phyloP scores from a whole-genome alignment of 2,113 vertebrate genomes.

The Siniperca chuatsi region DNA sequence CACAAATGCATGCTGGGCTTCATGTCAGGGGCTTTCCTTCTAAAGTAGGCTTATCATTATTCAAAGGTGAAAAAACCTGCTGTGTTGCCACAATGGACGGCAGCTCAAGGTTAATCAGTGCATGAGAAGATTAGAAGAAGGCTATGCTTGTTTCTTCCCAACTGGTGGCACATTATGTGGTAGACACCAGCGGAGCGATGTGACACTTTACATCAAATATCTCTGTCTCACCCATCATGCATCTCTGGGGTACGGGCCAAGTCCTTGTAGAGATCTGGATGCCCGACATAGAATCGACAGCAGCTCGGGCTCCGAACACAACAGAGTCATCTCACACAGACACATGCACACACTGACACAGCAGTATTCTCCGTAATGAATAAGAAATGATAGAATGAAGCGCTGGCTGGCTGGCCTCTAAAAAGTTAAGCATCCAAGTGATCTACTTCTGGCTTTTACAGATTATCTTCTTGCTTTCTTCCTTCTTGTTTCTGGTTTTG shows the following conservation, averaged over 20 bases:
- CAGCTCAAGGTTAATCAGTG: conserved; percentile 71
- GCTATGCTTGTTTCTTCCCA: conserved; percentile 23
- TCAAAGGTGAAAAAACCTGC: conserved; percentile 57
- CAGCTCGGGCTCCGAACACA: conserved; percentile 51
- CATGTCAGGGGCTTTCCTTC: conserved; percentile 39
- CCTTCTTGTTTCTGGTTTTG: not conserved
- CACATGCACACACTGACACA: conserved; percentile 63
- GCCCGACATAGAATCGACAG: conserved; percentile 52
- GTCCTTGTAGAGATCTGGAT: conserved; percentile 62
- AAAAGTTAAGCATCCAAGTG: conserved; percentile 66
- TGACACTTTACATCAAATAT: conserved; percentile 79
- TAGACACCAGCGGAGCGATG: conserved; percentile 47
- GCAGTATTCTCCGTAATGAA: conserved; percentile 66
- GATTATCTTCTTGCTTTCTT: not conserved
- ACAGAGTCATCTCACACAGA: conserved; percentile 54
- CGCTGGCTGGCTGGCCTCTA: conserved; percentile 34
- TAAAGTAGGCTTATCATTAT: conserved; percentile 40
- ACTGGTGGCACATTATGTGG: conserved; percentile 55
- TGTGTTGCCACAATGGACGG: conserved; percentile 24
- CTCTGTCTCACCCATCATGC: conserved; percentile 65
- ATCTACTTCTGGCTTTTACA: conserved; percentile 18
- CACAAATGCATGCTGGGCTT: conserved; percentile 52
- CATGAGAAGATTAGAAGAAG: not conserved
- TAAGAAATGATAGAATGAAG: conserved; percentile 60
- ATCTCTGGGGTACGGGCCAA: conserved; percentile 68